Evolutionary conservation across 1,140 invertebrate genomes (phyloP).

Genomic region (Anagrus nilaparvatae): DNA sequence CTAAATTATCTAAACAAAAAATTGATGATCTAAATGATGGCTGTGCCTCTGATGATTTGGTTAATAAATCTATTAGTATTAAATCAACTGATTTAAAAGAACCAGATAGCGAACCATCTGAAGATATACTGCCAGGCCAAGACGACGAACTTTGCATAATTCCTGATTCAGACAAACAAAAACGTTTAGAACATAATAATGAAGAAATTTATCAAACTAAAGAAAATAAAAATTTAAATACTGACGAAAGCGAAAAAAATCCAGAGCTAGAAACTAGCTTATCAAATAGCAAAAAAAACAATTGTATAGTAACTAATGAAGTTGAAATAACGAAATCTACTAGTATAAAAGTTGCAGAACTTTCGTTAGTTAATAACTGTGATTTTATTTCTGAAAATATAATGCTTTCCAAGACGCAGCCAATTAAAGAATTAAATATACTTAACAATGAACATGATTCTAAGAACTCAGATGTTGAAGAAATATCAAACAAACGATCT

Average conservation of each 20-base stretch:
- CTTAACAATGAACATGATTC: conserved; percentile 33
- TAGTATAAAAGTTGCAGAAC: conserved; percentile 6
- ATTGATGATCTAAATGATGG: too few species aligned
- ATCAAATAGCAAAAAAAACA: conserved; percentile 2
- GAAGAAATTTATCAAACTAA: conserved; percentile 4
- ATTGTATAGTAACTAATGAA: neutral
- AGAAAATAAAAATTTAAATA: conserved; percentile 7
- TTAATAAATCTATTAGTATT: too few species aligned
- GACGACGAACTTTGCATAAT: conserved; percentile 40
- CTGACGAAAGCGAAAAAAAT: neutral
- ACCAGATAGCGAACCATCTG: conserved; percentile 10
- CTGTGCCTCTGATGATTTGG: too few species aligned
- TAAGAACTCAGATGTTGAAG: conserved; percentile 33
- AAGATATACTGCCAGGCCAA: conserved; percentile 32
- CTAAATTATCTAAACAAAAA: too few species aligned
- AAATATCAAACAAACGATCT: conserved; percentile 26
- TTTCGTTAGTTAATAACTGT: too few species aligned
- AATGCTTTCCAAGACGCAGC: too few species aligned
- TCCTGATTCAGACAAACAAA: conserved; percentile 23
- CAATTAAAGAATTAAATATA: conserved; percentile 20
- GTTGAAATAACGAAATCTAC: conserved; percentile 1
- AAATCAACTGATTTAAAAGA: too few species aligned
- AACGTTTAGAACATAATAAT: neutral
- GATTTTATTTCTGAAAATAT: too few species aligned
- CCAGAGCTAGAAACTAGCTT: neutral